phyloP scores from a whole-genome alignment of 2,113 vertebrate species.

The Saimiri boliviensis region DNA sequence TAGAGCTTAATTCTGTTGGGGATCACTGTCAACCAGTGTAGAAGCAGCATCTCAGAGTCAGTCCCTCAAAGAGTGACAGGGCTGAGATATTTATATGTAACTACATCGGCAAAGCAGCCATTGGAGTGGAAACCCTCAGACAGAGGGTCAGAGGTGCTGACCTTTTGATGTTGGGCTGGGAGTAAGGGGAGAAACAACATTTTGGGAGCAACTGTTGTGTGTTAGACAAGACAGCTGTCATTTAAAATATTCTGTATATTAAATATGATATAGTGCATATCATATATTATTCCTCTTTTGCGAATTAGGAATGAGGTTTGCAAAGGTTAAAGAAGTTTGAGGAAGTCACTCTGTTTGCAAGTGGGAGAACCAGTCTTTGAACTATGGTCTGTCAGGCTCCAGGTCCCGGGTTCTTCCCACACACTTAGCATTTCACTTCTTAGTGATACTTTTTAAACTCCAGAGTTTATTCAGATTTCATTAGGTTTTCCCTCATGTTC shows the following conservation, averaged over 20 bases:
- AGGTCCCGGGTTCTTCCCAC: not conserved
- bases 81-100: not conserved
- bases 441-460: not conserved
- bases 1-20: not conserved
- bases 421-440: not conserved
- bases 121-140: not conserved
- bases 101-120: not conserved
- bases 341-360: not conserved
- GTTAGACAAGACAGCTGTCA: not conserved
- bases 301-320: not conserved
- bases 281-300: not conserved
- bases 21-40: not conserved
- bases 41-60: not conserved
- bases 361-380: not conserved
- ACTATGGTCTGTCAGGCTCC: not conserved
- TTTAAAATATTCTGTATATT: not conserved
- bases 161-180: not conserved
- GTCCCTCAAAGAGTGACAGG: not conserved
- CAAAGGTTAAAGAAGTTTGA: not conserved
- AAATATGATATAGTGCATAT: not conserved
- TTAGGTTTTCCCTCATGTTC: not conserved
- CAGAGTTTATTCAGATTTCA: not conserved
- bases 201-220: not conserved
- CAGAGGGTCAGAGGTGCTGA: not conserved
- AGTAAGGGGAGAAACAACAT: not conserved